phyloP scores from a whole-genome alignment of 2,797 vertebrate species.

The Phoebastria nigripes region DNA sequence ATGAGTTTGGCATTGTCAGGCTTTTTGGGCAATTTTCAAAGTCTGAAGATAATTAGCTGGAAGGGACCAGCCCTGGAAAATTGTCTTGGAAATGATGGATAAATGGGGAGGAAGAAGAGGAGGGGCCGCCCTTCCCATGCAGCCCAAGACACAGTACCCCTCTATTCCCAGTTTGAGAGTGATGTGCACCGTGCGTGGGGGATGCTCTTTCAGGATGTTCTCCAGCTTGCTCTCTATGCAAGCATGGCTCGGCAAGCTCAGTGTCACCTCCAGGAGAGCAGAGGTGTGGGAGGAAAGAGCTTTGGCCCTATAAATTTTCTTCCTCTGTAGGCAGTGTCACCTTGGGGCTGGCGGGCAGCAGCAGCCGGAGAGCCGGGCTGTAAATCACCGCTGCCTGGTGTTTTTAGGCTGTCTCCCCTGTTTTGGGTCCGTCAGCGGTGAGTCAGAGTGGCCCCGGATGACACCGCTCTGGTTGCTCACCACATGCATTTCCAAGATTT shows the following conservation, averaged over 20 bases:
- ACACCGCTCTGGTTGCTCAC: neutral
- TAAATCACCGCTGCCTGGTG: rapidly evolving
- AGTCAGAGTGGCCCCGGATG: neutral
- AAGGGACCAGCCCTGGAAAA: neutral
- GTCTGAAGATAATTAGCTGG: neutral
- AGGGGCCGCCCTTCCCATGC: neutral
- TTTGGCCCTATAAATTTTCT: neutral
- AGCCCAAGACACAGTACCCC: neutral
- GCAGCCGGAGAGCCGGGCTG: neutral
- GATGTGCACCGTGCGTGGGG: rapidly evolving
- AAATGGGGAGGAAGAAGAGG: neutral
- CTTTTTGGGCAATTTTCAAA: neutral
- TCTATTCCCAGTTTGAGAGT: neutral
- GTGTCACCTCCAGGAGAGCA: neutral
- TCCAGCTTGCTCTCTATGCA: neutral
- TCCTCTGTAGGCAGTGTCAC: rapidly evolving
- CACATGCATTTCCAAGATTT: neutral
- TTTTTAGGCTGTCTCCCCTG: rapidly evolving
- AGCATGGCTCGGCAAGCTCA: neutral
- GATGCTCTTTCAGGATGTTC: neutral
- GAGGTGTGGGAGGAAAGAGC: neutral
- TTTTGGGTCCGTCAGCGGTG: rapidly evolving
- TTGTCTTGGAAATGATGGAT: neutral
- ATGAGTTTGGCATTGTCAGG: neutral
- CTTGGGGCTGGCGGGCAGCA: neutral